Evolutionary conservation across 2,888 invertebrate genomes (phyloP).

Genomic region (Trichogramma dendrolimi): DNA sequence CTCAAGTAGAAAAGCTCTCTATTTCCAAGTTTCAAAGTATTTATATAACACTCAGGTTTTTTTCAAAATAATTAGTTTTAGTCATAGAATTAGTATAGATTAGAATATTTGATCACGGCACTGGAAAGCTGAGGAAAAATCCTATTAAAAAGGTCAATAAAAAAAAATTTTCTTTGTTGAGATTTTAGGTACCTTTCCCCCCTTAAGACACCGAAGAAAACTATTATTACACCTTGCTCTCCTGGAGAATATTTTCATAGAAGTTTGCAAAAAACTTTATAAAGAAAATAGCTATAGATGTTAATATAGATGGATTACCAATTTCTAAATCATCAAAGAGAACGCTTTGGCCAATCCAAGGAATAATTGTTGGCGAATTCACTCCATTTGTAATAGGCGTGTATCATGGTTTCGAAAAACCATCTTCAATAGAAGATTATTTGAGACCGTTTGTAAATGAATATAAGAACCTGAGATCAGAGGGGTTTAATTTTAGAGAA

Average conservation of each 20-base stretch:
- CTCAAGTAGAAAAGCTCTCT: no score
- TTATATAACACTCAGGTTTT: no score
- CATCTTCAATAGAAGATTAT: background rate
- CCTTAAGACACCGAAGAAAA: background rate
- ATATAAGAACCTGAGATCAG: background rate
- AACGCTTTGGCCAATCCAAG: constrained; percentile 1
- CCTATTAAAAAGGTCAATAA: no score
- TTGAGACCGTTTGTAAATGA: background rate
- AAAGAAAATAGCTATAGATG: background rate
- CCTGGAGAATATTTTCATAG: constrained; percentile 10
- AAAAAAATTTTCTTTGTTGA: no score
- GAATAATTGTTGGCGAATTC: background rate
- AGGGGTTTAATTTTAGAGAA: background rate
- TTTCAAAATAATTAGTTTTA: no score
- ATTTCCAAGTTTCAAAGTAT: no score
- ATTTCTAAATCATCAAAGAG: background rate
- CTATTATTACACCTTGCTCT: background rate
- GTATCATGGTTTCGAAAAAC: constrained; percentile 2
- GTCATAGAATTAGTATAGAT: no score
- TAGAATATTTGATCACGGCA: no score
- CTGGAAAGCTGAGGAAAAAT: no score
- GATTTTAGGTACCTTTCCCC: no score
- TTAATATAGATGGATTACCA: background rate
- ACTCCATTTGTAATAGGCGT: constrained; percentile 1
- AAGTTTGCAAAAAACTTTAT: background rate